Base-by-base conservation (phyloP, 2,797 vertebrate species). In the Rhyacichthys aspro region DNA sequence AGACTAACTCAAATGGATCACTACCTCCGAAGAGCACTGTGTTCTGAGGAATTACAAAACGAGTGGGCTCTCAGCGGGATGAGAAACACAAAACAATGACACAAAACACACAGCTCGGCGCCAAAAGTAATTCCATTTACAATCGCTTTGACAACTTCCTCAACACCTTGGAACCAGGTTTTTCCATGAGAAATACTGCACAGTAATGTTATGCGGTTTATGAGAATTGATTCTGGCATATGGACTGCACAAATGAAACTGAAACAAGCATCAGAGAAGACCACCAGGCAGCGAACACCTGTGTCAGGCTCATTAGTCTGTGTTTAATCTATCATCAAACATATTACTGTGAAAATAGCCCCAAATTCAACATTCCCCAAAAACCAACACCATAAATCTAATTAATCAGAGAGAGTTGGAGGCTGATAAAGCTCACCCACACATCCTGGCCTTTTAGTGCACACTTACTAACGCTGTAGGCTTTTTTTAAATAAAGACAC, bases 1-100 rank as follows among this genome's bases (percentile, higher is more conserved):
- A 82, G 75, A 76, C 71, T 47, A 54, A 78, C 70, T 79, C 67
- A 67, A 74, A 75, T 54, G 67, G 68, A 85, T 81, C 59, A 43
- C 28, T 57, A 59, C 72, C 55, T 32, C 54, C 59, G 72, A 47
- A 56, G 55, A 70, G 70, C 77, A 55, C 49, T 58, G 64, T 58
- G 66, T 76, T 79, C 59, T 50, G 64, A 52, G 55, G 71, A 63
- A 73, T 74, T 56, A 78, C 78, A 76, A 67, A 38, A 52, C 23
- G 55, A 67, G 68, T 56, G 64, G 74, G 61, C 54, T 79, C 72
- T 72, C 77, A 70, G 79, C 43, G 5, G 74, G 63, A 58, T 32
- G 11, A 43, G 45, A 58, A 42, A 43, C 59, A 46, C 33, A 73
- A 70, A 73, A 81, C 72, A 76, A 66, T 63, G 61, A 57, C 59